A percentile compares a stretch with the other conserved stretches of the same genome.
phyloP scores from a whole-genome alignment of 2,888 invertebrate genomes.

The Choreutis nemorana region DNA sequence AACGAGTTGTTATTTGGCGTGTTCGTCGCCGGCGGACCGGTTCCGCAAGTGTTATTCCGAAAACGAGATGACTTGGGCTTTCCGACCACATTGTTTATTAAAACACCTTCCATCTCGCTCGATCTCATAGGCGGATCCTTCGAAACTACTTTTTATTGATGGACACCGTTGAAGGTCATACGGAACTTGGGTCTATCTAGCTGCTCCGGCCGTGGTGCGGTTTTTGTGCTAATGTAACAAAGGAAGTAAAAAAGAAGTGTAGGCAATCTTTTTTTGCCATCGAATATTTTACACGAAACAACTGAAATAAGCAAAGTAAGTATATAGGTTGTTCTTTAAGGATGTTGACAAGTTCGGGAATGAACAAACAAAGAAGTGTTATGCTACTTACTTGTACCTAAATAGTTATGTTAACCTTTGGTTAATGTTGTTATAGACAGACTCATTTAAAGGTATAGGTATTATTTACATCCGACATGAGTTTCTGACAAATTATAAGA shows the following conservation, averaged over 20 bases:
- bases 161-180: slow-evolving; percentile 45
- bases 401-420: too few relatives aligned
- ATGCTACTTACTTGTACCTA: too few relatives aligned
- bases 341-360: too few relatives aligned
- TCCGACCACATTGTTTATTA: slow-evolving; percentile 39
- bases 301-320: too few relatives aligned
- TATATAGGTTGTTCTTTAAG: too few relatives aligned
- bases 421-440: too few relatives aligned
- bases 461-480: too few relatives aligned
- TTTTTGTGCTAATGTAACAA: slow-evolving; percentile 30
- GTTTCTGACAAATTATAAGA: too few relatives aligned
- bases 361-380: too few relatives aligned
- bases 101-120: slow-evolving; percentile 20
- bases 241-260: slow-evolving; percentile 25
- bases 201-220: too few relatives aligned
- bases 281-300: too few relatives aligned
- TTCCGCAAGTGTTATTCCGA: slow-evolving; percentile 62
- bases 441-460: too few relatives aligned
- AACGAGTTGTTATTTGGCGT: slow-evolving; percentile 58
- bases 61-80: slow-evolving; percentile 59
- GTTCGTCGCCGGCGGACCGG: slow-evolving; percentile 44
- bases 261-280: not conserved
- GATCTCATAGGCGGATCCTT: slow-evolving; percentile 5
- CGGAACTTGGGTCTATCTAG: slow-evolving; percentile 37
- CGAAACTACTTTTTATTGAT: slow-evolving; percentile 24